Conservation (phyloP, 2,797 vertebrate species). For the Phoebastria nigripes region DNA sequence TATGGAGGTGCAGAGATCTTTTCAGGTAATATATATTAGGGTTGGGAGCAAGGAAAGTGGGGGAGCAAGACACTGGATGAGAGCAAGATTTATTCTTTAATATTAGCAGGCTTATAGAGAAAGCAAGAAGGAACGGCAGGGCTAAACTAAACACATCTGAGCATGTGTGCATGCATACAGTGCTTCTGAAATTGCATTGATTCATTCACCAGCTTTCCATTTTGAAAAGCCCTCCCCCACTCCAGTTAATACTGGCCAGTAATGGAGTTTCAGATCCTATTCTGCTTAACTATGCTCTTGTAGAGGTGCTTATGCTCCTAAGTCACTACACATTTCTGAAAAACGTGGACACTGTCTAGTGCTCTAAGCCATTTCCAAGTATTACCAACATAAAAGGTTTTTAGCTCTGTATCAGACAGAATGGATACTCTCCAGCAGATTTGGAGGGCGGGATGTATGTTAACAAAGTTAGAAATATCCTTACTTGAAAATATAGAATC, state of each 20-base stretch:
- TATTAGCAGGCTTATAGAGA: not conserved
- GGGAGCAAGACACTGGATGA: not conserved
- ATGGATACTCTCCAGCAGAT: not conserved
- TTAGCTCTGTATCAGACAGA: not conserved
- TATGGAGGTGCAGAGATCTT: not conserved
- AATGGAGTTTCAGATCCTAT: not conserved
- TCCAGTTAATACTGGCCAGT: not conserved
- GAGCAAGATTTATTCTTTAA: not conserved
- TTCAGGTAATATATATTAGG: not conserved
- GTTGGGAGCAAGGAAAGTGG: not conserved
- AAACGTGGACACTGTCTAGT: not conserved
- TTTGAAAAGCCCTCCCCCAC: not conserved
- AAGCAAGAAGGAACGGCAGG: not conserved
- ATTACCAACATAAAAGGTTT: not conserved
- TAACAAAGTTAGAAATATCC: not conserved
- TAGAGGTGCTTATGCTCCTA: not conserved
- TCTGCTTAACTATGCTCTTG: not conserved
- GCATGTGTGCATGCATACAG: not conserved
- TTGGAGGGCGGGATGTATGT: not conserved
- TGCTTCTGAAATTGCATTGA: not conserved
- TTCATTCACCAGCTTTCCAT: not conserved
- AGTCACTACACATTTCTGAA: not conserved
- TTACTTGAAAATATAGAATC: not conserved
- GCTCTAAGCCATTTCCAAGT: not conserved
- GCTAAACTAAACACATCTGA: not conserved